phyloP scores from a whole-genome alignment of 2,888 invertebrate species.

The Drosophila macrothrix region DNA sequence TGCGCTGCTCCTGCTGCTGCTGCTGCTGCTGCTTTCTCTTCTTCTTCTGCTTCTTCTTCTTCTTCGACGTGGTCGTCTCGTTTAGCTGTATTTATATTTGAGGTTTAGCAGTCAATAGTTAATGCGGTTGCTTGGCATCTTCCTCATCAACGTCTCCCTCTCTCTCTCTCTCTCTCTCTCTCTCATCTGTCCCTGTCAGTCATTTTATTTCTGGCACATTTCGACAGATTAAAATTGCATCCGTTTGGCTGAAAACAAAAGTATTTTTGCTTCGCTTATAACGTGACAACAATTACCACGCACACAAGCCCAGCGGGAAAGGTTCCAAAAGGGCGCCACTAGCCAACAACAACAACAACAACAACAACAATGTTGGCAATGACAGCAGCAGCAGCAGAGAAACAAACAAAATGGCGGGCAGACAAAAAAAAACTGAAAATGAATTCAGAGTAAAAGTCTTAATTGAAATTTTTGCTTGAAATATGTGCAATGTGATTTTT shows the following conservation, averaged over 20 bases:
- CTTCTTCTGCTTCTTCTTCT: constrained; percentile 11
- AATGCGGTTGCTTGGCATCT: constrained; percentile 40
- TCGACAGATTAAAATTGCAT: constrained; percentile 79
- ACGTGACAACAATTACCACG: constrained; percentile 61
- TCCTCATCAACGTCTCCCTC: background rate
- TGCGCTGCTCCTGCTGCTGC: constrained; percentile 12
- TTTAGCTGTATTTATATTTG: constrained; percentile 63
- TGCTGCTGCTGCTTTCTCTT: constrained; percentile 12
- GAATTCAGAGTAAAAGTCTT: constrained; percentile 79
- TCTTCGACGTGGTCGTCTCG: constrained; percentile 18
- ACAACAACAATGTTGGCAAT: constrained; percentile 48
- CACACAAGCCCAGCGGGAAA: constrained; percentile 30
- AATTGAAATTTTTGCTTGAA: constrained; percentile 81
- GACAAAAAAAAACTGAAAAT: constrained; percentile 49
- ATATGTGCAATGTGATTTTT: constrained; percentile 68
- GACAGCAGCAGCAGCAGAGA: constrained; percentile 14
- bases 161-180: background rate
- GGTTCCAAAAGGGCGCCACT: constrained; percentile 48
- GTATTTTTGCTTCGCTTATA: constrained; percentile 65
- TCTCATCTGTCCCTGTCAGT: constrained; percentile 2
- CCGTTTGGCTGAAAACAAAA: constrained; percentile 74
- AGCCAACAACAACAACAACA: constrained; percentile 35
- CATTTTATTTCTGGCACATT: constrained; percentile 51
- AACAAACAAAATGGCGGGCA: constrained; percentile 42
- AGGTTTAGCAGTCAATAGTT: constrained; percentile 76